phyloP scores from a whole-genome alignment of 1,140 invertebrate genomes.

The Trichonephila clavipes region DNA sequence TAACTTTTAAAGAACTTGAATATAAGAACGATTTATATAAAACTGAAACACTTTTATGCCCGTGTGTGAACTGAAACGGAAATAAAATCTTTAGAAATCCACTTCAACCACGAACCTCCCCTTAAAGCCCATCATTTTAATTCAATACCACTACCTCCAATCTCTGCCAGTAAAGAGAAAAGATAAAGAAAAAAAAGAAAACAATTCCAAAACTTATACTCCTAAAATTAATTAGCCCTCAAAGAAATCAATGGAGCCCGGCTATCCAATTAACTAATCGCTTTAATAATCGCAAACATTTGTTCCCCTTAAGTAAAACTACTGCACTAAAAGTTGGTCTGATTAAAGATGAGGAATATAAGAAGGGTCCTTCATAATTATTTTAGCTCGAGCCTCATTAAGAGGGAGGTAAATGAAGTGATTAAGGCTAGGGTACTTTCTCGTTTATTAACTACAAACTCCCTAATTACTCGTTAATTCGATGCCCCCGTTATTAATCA shows the following conservation, averaged over 20 bases:
- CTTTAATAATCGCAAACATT: constrained; percentile 50
- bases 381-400: constrained; percentile 26
- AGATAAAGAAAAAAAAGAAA: too few species aligned
- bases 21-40: too few species aligned
- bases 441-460: constrained; percentile 35
- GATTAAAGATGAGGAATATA: background rate
- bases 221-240: background rate
- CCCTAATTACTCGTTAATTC: constrained; percentile 33
- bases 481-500: constrained; percentile 22
- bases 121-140: too few species aligned
- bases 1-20: too few species aligned
- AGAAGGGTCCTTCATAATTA: constrained; percentile 39
- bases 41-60: too few species aligned
- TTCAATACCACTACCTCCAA: too few species aligned
- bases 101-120: too few species aligned
- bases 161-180: too few species aligned
- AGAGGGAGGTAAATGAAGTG: constrained; percentile 34
- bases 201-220: too few species aligned
- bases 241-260: background rate
- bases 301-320: constrained; percentile 11
- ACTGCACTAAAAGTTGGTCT: background rate
- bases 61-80: too few species aligned
- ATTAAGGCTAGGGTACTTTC: background rate
- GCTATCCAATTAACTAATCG: constrained; percentile 40
- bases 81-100: too few species aligned